Evolutionary conservation across 2,113 vertebrate genomes (phyloP).

Genomic region (Scomber japonicus): DNA sequence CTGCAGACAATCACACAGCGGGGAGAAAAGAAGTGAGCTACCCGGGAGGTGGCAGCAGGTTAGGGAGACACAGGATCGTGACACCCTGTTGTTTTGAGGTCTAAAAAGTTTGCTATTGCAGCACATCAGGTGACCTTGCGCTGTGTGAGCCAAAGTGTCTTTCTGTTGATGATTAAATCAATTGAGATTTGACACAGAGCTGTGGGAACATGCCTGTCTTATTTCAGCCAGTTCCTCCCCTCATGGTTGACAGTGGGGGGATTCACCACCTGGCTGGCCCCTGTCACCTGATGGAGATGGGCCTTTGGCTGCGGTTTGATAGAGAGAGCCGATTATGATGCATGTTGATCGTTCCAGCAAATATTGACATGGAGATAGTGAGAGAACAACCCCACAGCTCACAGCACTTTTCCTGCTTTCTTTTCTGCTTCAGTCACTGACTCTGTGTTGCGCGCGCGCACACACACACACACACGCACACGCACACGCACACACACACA

Average conservation of each 20-base stretch:
- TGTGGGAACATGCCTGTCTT: conserved; percentile 95
- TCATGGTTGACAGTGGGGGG: conserved; percentile 82
- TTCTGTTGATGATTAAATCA: conserved; percentile 99
- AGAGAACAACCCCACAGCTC: conserved; percentile 81
- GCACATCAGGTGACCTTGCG: conserved; percentile 83
- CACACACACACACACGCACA: conserved; percentile 32
- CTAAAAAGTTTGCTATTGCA: conserved; percentile 29
- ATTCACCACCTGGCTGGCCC: conserved; percentile 94
- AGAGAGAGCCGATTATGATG: conserved; percentile 91
- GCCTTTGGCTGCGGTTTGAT: conserved; percentile 91
- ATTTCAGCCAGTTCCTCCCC: conserved; percentile 95
- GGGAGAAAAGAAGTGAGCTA: too few relatives aligned
- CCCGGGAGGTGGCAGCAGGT: too few relatives aligned
- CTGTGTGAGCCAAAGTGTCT: conserved; percentile 93
- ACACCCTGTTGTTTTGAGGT: neutral
- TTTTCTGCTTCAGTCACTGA: conserved; percentile 30
- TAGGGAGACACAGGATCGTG: too few relatives aligned
- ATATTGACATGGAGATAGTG: conserved; percentile 88
- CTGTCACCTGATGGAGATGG: conserved; percentile 95
- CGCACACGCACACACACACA: conserved; percentile 7
- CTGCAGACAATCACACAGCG: too few relatives aligned
- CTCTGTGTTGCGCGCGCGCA: conserved; percentile 22
- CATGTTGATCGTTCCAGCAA: conserved; percentile 90
- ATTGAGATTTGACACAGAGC: conserved; percentile 97
- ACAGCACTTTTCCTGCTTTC: conserved; percentile 73